These are phyloP conservation scores for Micronycteris hirsuta DNA, from an alignment of 2,113 vertebrate genomes.

Conservation along the genomic window DNA sequence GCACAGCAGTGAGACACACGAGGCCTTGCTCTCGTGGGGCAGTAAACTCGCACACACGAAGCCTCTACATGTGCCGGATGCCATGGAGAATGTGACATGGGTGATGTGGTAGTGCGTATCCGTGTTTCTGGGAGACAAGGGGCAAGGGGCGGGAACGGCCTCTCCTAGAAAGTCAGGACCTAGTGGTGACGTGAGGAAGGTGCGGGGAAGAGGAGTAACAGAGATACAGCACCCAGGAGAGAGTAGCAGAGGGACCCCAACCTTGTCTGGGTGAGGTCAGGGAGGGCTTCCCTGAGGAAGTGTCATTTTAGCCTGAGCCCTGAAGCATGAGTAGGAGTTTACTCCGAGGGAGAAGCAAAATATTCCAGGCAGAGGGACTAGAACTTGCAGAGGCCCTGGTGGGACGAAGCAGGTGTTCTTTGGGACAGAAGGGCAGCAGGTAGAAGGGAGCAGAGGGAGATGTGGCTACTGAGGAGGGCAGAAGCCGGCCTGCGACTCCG, in stretches of 20 bases:
- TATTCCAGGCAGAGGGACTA: background rate
- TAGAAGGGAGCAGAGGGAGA: no score
- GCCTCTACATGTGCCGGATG: background rate
- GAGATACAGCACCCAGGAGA: background rate
- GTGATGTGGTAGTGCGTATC: background rate
- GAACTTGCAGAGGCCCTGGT: background rate
- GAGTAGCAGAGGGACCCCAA: background rate
- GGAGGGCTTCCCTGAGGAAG: conserved; percentile 7
- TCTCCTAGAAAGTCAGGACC: background rate
- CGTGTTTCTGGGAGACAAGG: background rate
- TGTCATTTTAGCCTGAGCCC: background rate
- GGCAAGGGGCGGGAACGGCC: background rate
- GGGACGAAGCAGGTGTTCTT: background rate
- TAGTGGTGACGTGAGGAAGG: background rate
- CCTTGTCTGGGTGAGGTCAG: background rate
- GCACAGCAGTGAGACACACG: background rate
- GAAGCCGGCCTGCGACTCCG: accelerated
- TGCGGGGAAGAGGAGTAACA: background rate
- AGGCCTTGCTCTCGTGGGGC: background rate
- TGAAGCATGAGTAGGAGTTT: background rate
- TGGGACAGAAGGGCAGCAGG: background rate
- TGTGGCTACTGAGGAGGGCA: accelerated
- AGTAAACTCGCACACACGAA: no score
- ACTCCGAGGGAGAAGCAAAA: background rate
- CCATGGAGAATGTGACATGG: accelerated